These are phyloP conservation scores for Peromyscus melanophrys DNA, from an alignment of 2,797 vertebrate species.

Conservation along the genomic window DNA sequence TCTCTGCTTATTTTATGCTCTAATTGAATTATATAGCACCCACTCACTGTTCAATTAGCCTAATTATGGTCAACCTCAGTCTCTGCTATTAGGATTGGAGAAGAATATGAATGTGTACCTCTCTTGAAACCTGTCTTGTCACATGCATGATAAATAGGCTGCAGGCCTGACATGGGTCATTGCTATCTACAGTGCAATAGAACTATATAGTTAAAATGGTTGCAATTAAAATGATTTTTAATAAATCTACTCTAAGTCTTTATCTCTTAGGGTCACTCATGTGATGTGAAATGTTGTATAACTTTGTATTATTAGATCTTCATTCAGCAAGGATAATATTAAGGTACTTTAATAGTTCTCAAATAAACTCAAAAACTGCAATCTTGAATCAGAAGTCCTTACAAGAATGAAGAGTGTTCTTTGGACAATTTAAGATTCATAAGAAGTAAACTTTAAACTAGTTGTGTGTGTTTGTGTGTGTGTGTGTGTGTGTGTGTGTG, in stretches of 20 bases:
- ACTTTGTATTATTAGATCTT: constrained; percentile 26
- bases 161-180: neutral
- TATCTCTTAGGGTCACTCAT: neutral
- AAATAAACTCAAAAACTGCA: constrained; percentile 4
- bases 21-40: constrained; percentile 24
- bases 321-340: constrained; percentile 11
- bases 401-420: constrained; percentile 38
- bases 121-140: neutral
- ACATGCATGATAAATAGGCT: neutral
- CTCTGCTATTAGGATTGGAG: constrained; percentile 10
- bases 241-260: neutral
- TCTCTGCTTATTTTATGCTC: neutral
- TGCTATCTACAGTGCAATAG: neutral
- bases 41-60: constrained; percentile 28
- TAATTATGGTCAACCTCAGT: constrained; percentile 48
- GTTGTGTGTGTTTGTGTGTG: neutral
- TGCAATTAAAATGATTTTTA: neutral
- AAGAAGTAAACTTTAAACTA: constrained; percentile 34
- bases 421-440: constrained; percentile 56
- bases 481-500: neutral
- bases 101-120: neutral
- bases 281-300: neutral
- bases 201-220: neutral
- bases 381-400: neutral
- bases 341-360: neutral